Evolutionary conservation across 2,888 invertebrate genomes (phyloP).

Genomic region (Drosophila trichaetosa): DNA sequence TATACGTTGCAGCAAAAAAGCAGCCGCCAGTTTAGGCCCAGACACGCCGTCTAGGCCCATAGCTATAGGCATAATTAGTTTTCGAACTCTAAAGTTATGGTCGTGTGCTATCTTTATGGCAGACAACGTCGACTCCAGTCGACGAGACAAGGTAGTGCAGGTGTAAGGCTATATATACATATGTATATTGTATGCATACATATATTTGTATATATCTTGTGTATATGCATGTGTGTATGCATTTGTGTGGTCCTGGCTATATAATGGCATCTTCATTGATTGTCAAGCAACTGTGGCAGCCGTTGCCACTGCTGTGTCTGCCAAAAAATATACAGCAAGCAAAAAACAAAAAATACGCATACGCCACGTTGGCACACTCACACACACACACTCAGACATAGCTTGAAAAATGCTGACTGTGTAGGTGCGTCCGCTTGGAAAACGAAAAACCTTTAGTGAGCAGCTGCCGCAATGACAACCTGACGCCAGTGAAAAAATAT

Average conservation of each 20-base stretch:
- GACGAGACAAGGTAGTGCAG: slow-evolving; percentile 41
- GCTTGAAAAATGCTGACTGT: slow-evolving; percentile 66
- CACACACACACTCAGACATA: slow-evolving; percentile 11
- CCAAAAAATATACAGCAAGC: slow-evolving; percentile 45
- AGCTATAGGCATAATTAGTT: slow-evolving; percentile 84
- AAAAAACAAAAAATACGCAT: slow-evolving; percentile 45
- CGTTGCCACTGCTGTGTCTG: slow-evolving; percentile 54
- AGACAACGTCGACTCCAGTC: slow-evolving; percentile 22
- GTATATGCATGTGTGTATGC: slow-evolving; percentile 7
- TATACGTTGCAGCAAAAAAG: slow-evolving; percentile 69
- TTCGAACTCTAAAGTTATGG: slow-evolving; percentile 81
- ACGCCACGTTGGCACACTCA: slow-evolving; percentile 52
- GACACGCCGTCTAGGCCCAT: slow-evolving; percentile 46
- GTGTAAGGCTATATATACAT: slow-evolving; percentile 14
- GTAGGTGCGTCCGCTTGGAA: slow-evolving; percentile 71
- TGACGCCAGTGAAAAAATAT: slow-evolving; percentile 60
- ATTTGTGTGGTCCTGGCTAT: slow-evolving; percentile 34
- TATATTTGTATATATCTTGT: not conserved
- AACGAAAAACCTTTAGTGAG: slow-evolving; percentile 50
- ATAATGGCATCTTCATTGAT: slow-evolving; percentile 57
- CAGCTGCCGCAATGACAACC: slow-evolving; percentile 71
- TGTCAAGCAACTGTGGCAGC: slow-evolving; percentile 48
- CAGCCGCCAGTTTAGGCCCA: slow-evolving; percentile 28
- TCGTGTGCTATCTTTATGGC: slow-evolving; percentile 76
- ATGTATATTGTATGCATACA: not conserved